Percentiles rank a stretch among this genome's conserved stretches.
These are phyloP conservation scores for Motacilla alba DNA, from an alignment of 2,113 vertebrate species.

Conservation along the genomic window DNA sequence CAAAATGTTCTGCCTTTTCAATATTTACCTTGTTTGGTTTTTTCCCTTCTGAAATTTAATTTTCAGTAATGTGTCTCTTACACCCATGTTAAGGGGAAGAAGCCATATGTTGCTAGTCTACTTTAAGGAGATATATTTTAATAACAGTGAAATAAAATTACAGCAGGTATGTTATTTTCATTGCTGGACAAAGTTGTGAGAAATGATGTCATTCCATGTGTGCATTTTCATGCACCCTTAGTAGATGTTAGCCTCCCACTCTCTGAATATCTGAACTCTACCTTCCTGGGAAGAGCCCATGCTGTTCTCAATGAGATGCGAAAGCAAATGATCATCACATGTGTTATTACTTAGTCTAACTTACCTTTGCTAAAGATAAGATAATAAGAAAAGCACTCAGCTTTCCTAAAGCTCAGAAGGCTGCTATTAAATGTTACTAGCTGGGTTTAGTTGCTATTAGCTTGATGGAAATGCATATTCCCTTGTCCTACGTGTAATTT, in stretches of 20 bases:
- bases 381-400: background rate
- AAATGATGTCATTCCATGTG: background rate
- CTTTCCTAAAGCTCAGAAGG: background rate
- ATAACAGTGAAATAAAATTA: background rate
- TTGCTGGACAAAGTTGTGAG: background rate
- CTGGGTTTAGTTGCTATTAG: background rate
- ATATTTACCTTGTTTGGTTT: background rate
- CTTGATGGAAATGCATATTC: background rate
- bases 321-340: background rate
- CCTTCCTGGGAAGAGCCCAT: background rate
- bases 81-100: background rate
- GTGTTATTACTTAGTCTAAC: background rate
- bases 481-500: background rate
- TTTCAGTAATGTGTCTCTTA: background rate
- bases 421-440: background rate
- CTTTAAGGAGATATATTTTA: background rate
- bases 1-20: background rate
- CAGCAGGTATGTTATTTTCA: background rate
- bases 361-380: background rate
- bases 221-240: background rate
- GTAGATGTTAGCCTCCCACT: background rate
- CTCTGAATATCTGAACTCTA: background rate
- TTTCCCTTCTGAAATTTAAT: background rate
- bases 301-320: background rate
- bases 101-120: background rate